Conservation (phyloP, 1,140 invertebrate species). For the Cydia splendana region DNA sequence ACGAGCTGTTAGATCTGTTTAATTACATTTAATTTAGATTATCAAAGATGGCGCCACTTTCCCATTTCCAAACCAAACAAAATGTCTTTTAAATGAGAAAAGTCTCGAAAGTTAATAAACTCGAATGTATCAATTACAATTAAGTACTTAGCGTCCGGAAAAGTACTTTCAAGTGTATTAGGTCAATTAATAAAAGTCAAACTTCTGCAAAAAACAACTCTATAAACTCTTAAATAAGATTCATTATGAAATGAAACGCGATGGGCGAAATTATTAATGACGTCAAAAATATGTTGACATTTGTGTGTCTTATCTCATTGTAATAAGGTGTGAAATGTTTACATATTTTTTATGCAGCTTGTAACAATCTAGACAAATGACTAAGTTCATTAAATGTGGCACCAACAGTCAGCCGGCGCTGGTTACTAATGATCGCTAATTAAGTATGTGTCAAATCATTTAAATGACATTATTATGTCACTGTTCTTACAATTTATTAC, state of each 20-base stretch:
- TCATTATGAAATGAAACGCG: not conserved
- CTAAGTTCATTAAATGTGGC: not conserved
- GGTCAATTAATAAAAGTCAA: not conserved
- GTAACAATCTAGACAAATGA: not conserved
- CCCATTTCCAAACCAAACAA: not conserved
- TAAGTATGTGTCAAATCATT: not conserved
- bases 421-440: not conserved
- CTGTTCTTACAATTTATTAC: not conserved
- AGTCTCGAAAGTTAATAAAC: not conserved
- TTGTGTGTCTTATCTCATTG: not conserved
- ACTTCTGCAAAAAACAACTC: not conserved
- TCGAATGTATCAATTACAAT: not conserved
- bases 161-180: not conserved
- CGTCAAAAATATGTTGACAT: not conserved
- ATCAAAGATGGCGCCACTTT: not conserved
- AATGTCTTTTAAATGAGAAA: not conserved
- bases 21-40: not conserved
- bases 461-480: slow-evolving; percentile 4
- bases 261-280: not conserved
- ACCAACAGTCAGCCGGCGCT: not conserved
- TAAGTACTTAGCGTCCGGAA: not conserved
- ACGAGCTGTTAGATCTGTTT: not conserved
- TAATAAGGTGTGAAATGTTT: not conserved
- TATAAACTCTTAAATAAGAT: not conserved
- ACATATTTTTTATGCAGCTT: not conserved